Evolutionary conservation across 2,113 vertebrate species (phyloP).

Genomic region (Indicator maculatus): DNA sequence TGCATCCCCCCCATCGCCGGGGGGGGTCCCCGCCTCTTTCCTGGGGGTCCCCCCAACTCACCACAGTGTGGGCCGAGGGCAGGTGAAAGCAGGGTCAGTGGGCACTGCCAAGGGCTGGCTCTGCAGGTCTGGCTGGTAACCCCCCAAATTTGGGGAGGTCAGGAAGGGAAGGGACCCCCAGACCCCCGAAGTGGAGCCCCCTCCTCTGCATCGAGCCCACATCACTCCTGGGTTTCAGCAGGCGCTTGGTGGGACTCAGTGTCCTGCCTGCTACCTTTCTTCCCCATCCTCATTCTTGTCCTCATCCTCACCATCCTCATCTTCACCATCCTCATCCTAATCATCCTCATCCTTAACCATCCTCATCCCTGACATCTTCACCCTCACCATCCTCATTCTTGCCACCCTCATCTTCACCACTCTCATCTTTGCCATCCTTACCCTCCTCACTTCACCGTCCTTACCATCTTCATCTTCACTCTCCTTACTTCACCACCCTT

Average conservation of each 20-base stretch:
- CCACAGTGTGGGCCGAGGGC: accelerated
- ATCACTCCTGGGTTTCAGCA: accelerated
- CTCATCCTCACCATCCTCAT: background rate
- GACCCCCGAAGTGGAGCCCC: background rate
- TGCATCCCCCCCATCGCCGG: background rate
- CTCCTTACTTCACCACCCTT: no score
- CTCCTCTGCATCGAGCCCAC: background rate
- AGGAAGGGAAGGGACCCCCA: background rate
- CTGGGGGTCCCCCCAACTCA: background rate
- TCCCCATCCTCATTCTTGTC: background rate
- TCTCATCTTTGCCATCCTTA: background rate
- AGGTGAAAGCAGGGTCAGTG: accelerated
- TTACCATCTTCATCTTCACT: no score
- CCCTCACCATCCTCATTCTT: background rate
- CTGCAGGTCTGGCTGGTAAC: background rate
- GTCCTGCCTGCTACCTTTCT: background rate
- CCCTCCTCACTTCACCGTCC: no score
- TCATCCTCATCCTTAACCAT: background rate
- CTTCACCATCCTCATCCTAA: background rate
- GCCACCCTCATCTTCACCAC: background rate
- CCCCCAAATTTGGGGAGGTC: background rate
- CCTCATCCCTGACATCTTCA: background rate
- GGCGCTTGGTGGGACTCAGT: accelerated
- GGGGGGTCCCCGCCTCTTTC: background rate
- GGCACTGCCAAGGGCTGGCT: background rate